Percentiles rank a stretch among this genome's conserved stretches.
phyloP scores from a whole-genome alignment of 2,113 vertebrate genomes.

The Catharus minimus region DNA sequence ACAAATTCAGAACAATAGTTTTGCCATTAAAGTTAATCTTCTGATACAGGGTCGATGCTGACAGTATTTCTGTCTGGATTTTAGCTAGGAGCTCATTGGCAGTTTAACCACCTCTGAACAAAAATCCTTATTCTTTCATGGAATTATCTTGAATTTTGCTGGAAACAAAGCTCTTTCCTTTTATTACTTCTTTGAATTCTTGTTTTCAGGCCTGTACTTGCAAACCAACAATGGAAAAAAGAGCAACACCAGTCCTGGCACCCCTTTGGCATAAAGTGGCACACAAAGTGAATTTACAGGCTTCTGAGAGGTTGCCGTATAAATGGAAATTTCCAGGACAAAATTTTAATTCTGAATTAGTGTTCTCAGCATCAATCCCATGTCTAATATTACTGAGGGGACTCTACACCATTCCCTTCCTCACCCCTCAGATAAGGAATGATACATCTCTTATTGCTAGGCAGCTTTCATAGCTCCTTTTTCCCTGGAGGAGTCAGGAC shows the following conservation, averaged over 20 bases:
- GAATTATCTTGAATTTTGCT: slow-evolving; percentile 5
- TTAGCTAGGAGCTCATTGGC: background rate
- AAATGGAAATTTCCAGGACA: background rate
- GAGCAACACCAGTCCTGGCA: background rate
- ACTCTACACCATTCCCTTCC: background rate
- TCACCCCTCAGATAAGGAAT: background rate
- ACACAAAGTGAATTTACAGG: background rate
- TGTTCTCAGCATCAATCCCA: background rate
- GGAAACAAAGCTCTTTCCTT: background rate
- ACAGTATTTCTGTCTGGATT: slow-evolving; percentile 11
- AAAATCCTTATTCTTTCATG: slow-evolving; percentile 12
- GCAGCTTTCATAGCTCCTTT: background rate
- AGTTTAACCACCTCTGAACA: background rate
- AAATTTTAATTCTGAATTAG: background rate
- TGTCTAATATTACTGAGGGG: background rate
- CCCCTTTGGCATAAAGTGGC: background rate
- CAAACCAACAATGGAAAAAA: background rate
- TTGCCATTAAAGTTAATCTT: slow-evolving; percentile 22
- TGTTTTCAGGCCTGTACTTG: background rate
- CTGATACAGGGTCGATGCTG: background rate
- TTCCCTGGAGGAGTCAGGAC: background rate
- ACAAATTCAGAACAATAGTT: slow-evolving; percentile 28
- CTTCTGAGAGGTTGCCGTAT: background rate
- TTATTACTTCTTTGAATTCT: background rate
- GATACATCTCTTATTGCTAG: fast-evolving